Conservation (phyloP, 2,797 vertebrate genomes). For the Lates japonicus region DNA sequence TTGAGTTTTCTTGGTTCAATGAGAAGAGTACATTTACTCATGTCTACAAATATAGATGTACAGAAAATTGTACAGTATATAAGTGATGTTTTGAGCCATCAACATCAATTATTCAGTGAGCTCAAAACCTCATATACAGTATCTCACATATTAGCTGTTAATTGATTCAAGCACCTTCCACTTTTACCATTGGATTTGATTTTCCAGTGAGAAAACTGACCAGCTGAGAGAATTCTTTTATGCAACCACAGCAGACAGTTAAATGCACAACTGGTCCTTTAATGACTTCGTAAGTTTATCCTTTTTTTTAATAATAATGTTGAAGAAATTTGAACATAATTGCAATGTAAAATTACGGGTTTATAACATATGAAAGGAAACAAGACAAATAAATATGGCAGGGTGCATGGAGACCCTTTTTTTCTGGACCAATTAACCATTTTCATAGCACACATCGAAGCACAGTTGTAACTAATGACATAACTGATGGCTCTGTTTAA, state of each 20-base stretch:
- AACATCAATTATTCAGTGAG: slow-evolving; percentile 25
- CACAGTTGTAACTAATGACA: background rate
- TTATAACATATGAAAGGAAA: background rate
- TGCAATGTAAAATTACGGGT: background rate
- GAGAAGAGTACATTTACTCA: too few relatives aligned
- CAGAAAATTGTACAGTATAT: background rate
- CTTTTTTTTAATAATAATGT: background rate
- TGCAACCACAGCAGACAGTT: background rate
- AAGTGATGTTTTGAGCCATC: background rate
- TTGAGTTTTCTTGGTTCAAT: too few relatives aligned
- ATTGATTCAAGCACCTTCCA: slow-evolving; percentile 3
- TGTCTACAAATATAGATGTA: too few relatives aligned
- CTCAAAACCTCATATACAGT: background rate
- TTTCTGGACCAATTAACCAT: background rate
- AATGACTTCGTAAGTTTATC: background rate
- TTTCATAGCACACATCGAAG: background rate
- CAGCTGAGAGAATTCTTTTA: background rate
- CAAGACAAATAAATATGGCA: background rate
- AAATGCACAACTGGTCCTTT: background rate
- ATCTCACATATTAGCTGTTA: background rate
- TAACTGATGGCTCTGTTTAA: background rate
- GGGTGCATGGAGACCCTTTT: background rate
- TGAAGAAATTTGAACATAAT: background rate
- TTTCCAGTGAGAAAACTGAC: background rate
- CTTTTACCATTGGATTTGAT: background rate